phyloP scores from a whole-genome alignment of 2,113 vertebrate species.

The Dermatemys mawii region DNA sequence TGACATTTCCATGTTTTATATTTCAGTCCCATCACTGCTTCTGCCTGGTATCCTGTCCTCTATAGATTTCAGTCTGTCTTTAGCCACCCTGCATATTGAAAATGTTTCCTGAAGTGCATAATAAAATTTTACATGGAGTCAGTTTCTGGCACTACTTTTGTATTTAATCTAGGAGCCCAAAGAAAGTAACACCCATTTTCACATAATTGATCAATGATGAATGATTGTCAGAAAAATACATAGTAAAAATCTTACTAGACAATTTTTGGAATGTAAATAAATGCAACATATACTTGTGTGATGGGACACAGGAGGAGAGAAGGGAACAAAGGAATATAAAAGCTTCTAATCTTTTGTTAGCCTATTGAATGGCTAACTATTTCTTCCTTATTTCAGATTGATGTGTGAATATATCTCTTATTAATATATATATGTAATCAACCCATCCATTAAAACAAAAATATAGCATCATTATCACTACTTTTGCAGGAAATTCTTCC shows the following conservation, averaged over 20 bases:
- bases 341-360: neutral
- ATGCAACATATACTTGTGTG: neutral
- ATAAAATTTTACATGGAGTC: neutral
- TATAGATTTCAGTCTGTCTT: neutral
- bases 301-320: neutral
- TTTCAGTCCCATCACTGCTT: fast-evolving
- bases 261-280: neutral
- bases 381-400: neutral
- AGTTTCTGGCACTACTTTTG: neutral
- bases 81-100: neutral
- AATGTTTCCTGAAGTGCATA: neutral
- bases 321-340: neutral
- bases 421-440: neutral
- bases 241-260: neutral
- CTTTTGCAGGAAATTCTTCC: neutral
- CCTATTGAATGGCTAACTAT: neutral
- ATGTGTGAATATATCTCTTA: neutral
- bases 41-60: neutral
- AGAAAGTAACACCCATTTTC: neutral
- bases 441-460: neutral
- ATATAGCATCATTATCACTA: neutral
- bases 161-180: neutral
- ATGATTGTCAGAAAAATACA: neutral
- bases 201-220: neutral
- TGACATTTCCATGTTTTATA: neutral